Evolutionary conservation across 2,888 invertebrate species (phyloP).

Genomic region (Orthosia incerta): DNA sequence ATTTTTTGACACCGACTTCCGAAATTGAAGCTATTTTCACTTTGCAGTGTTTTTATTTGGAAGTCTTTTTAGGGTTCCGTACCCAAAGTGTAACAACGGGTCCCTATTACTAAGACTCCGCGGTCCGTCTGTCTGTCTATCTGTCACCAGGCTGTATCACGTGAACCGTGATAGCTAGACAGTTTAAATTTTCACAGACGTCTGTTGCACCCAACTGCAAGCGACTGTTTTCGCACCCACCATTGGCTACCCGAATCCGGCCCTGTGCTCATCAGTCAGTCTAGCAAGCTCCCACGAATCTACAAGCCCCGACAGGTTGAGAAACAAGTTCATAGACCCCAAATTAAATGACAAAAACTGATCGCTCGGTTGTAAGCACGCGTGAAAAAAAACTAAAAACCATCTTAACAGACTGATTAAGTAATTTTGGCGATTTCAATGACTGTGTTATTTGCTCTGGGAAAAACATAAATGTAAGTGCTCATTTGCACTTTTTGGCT

Average conservation of each 20-base stretch:
- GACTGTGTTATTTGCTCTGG: slow-evolving; percentile 56
- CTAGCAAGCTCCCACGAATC: slow-evolving; percentile 70
- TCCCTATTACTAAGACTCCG: no score
- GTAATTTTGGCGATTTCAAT: slow-evolving; percentile 63
- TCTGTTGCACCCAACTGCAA: background rate
- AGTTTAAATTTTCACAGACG: no score
- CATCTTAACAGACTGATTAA: slow-evolving; percentile 63
- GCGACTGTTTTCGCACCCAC: background rate
- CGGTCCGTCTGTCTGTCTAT: no score
- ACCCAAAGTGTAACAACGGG: no score
- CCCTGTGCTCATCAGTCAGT: slow-evolving; percentile 58
- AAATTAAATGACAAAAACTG: slow-evolving; percentile 68
- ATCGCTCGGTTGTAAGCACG: slow-evolving; percentile 62
- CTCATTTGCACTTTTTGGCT: slow-evolving; percentile 20
- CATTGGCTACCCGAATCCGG: slow-evolving; percentile 29
- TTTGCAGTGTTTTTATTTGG: no score
- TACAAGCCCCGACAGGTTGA: slow-evolving; percentile 68
- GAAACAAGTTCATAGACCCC: slow-evolving; percentile 70
- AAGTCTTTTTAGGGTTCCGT: no score
- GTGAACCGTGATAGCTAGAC: no score
- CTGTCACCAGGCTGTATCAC: no score
- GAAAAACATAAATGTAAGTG: slow-evolving; percentile 44
- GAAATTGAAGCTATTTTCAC: no score
- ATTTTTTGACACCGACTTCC: no score
- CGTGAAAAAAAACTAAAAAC: slow-evolving; percentile 57